Conservation (phyloP, 2,797 vertebrate species). For the Hydrocynus forskahlii region DNA sequence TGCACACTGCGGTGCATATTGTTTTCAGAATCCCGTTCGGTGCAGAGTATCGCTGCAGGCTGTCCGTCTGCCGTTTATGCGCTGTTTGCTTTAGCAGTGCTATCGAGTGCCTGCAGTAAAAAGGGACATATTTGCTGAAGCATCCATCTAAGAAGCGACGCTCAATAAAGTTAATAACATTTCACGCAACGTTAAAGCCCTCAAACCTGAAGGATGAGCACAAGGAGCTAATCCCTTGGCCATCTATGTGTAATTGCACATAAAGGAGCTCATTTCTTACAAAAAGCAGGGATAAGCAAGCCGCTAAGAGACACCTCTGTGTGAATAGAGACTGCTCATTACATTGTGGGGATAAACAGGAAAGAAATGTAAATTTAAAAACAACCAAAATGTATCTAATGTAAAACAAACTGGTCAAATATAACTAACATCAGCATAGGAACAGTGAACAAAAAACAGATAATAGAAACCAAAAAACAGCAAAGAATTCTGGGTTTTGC, state of each 20-base stretch:
- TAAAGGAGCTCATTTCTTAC: constrained; percentile 15
- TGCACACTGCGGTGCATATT: constrained; percentile 13
- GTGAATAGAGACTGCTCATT: neutral
- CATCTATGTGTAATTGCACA: constrained; percentile 20
- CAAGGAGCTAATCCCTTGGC: constrained; percentile 5
- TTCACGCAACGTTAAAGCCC: constrained; percentile 22
- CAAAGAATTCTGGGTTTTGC: neutral
- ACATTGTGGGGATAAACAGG: neutral
- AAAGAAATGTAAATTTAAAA: neutral
- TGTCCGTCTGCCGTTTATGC: neutral
- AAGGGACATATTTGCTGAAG: constrained; percentile 13
- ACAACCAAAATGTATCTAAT: too few relatives aligned
- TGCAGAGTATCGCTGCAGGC: neutral
- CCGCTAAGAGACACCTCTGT: neutral
- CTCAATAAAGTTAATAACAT: constrained; percentile 36
- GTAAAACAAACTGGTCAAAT: too few relatives aligned
- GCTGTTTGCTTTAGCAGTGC: neutral
- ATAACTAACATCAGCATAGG: too few relatives aligned
- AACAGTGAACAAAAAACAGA: too few relatives aligned
- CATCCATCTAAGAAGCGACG: constrained; percentile 16
- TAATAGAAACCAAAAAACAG: too few relatives aligned
- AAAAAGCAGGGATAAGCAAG: neutral
- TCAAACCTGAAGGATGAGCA: constrained; percentile 19
- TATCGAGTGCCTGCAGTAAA: constrained; percentile 7
- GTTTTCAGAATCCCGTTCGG: constrained; percentile 5